Percentiles rank a stretch among this genome's conserved stretches.
These are phyloP conservation scores for Tragelaphus scriptus DNA, from an alignment of 2,113 vertebrate species.

Conservation along the genomic window DNA sequence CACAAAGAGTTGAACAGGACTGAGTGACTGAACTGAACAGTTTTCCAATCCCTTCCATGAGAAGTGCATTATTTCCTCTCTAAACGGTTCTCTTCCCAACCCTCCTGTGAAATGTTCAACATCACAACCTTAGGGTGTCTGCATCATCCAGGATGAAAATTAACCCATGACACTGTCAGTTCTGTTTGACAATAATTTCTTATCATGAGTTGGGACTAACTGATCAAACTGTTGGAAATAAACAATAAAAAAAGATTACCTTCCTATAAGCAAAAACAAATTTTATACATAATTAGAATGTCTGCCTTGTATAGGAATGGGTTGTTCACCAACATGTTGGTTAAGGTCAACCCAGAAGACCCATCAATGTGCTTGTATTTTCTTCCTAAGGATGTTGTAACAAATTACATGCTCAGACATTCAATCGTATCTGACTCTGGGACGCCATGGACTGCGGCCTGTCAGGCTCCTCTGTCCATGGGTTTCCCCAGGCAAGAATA, in stretches of 20 bases:
- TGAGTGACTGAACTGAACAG: not conserved
- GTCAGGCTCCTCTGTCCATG: not conserved
- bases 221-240: not conserved
- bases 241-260: not conserved
- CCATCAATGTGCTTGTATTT: too few relatives aligned
- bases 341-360: not conserved
- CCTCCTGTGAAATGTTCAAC: not conserved
- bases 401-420: not conserved
- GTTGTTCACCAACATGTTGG: not conserved
- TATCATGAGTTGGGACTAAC: not conserved
- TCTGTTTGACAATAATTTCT: not conserved
- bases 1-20: not conserved
- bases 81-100: not conserved
- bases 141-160: not conserved
- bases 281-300: not conserved
- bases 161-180: not conserved
- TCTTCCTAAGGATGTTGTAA: not conserved
- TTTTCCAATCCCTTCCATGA: not conserved
- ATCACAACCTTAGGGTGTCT: not conserved
- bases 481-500: not conserved
- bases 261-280: not conserved
- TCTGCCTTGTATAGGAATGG: not conserved
- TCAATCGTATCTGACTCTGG: not conserved
- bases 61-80: not conserved
- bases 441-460: not conserved